Base-by-base conservation (phyloP, 2,888 invertebrate species). In the Apotomis betuletana region DNA sequence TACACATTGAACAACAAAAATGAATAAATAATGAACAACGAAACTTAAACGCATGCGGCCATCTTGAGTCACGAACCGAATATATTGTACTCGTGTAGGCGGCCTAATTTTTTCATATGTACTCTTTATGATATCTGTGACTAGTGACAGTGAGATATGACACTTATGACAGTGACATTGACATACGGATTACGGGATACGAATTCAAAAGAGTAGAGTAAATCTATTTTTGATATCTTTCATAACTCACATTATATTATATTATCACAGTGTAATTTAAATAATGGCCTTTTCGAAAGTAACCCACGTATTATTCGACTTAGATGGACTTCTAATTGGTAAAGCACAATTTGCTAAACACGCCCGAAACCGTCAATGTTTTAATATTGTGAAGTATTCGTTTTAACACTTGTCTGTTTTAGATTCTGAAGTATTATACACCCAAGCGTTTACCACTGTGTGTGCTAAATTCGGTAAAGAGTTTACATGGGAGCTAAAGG, bases 361-460 rank as follows among this genome's bases (percentile, higher is more conserved):
- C 41, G 6, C 5, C 41, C 5, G 5, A 2, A 41, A 41, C 41
- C 27, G 13, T 44, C 6, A n/a, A 15, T 60, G 8, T 12, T 54
- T 54, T 44, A 36, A n/a, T 27, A 8, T 65, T 57, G 27, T 57
- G 36, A 8, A 38, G 58, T 55, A 58, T 38, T 38, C 41, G 46
- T 36, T 5, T 12, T 8, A 59, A 27, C 8, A 41, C 55, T 8
- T 63, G 62, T 61, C 61, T 68, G 15, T 88, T 91, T 78, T 90
- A 97, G 97, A 98, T 94, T 97, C 97, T 49, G 98, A 98, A 89
- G 87, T 85, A 13, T 88, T 97, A 15, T 98, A 98, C 83, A 95
- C 96, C 8, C 89, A 95, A 84, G 96, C 95, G 4, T 96, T 95
- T 79, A 95, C 96, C 83, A 93, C 89, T 78, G 94, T 97, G 41